phyloP scores from a whole-genome alignment of 2,888 invertebrate genomes.

The Omphaloscelis lunosa region DNA sequence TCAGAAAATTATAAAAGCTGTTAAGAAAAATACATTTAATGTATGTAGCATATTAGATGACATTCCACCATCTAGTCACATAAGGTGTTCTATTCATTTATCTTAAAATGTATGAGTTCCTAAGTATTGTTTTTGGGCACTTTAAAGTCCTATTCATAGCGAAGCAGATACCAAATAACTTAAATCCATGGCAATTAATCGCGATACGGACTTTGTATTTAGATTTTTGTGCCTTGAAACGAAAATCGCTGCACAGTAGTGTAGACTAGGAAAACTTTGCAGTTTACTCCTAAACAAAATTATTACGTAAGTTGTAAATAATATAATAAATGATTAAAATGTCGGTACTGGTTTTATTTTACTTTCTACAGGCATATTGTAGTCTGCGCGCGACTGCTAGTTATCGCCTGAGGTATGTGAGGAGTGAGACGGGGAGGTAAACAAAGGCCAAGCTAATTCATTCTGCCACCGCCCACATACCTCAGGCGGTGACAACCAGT shows the following conservation, averaged over 20 bases:
- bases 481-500: no score
- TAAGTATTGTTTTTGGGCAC: conserved; percentile 65
- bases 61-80: conserved; percentile 87
- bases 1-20: conserved; percentile 23
- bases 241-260: conserved; percentile 78
- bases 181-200: conserved; percentile 58
- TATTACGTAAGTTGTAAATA: conserved; percentile 87
- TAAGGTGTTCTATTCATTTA: conserved; percentile 76
- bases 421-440: no score
- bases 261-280: conserved; percentile 77
- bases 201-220: conserved; percentile 66
- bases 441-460: no score
- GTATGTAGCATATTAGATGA: conserved; percentile 77
- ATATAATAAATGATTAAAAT: conserved; percentile 74
- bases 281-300: conserved; percentile 82
- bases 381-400: no score
- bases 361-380: not conserved
- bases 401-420: no score
- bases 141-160: conserved; percentile 47
- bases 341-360: conserved; percentile 64
- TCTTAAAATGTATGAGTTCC: conserved; percentile 65
- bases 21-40: conserved; percentile 47
- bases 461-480: no score
- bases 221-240: conserved; percentile 79
- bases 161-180: conserved; percentile 51